Base-by-base conservation (phyloP, 1,140 invertebrate genomes). In the Tribolium castaneum region DNA sequence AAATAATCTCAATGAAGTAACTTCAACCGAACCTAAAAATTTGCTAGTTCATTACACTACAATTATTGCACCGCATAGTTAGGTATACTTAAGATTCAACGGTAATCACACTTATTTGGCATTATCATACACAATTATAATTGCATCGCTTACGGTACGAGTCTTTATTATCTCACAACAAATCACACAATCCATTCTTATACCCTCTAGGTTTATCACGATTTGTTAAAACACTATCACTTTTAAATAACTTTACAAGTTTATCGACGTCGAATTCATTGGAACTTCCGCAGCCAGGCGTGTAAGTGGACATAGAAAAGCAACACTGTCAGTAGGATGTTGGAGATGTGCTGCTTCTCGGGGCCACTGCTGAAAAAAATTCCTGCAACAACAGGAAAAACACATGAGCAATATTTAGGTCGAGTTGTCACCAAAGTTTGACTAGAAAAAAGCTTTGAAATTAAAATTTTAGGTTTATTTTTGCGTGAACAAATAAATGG, bases 11-110 rank as follows among this genome's bases (percentile, higher is more conserved):
- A 66, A 66, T 39, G 5, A 66, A 66, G 35, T 62, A 10, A 25
- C n/a, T 1, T 35, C 2, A 66, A 66, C 10, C 3, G 5, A 35
- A 66, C 35, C 0, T 35, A 13, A 13, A 66, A 66, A 66, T 35
- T 59, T 66, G 59, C 59, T 66, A 66, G 30, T 30, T 62, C 19
- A 59, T 70, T 72, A 75, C 72, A 75, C 72, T 75, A 75, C 72
- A 75, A 59, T 75, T 75, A 75, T 75, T 75, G 72, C 72, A 59
- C 72, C 50, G 51, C 25, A 54, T 75, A 74, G 35, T 73, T 34
- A 73, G 16, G 13, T 73, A 39, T 34, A 66, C 34, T 73, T 30
- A 73, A 73, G 54, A 73, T 73, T 52, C 45, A 52, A 73, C 71
- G 71, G 19, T 73, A 73, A 73, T 73, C 71, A 73, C 71, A 73